These are phyloP conservation scores for Erythrocercus mccallii DNA, from an alignment of 2,113 vertebrate genomes.

Conservation along the genomic window DNA sequence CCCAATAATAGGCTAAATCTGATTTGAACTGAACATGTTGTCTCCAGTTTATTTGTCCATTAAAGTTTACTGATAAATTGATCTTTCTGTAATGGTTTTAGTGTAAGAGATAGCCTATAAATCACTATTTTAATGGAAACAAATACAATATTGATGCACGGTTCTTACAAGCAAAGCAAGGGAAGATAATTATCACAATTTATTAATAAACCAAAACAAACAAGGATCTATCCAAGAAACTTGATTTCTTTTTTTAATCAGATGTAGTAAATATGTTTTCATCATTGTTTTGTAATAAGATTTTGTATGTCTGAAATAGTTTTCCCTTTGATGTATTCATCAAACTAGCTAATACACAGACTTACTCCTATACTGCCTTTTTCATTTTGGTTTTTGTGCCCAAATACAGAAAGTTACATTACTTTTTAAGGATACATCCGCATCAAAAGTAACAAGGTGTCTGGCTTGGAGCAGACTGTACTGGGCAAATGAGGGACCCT, in stretches of 20 bases:
- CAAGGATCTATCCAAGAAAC: not conserved
- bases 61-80: slow-evolving; percentile 47
- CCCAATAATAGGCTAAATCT: slow-evolving; percentile 11
- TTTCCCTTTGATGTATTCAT: not conserved
- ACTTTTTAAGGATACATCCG: not conserved
- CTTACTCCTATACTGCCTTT: not conserved
- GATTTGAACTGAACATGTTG: slow-evolving; percentile 44
- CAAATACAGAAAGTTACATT: not conserved
- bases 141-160: slow-evolving; percentile 18
- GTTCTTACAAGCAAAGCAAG: not conserved
- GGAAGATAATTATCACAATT: not conserved
- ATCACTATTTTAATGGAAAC: slow-evolving; percentile 31
- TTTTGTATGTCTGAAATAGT: slow-evolving; percentile 32
- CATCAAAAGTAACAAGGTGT: not conserved
- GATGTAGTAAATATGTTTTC: not conserved
- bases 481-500: not conserved
- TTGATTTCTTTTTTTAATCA: slow-evolving; percentile 11
- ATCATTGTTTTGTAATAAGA: slow-evolving; percentile 9
- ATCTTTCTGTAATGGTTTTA: slow-evolving; percentile 37
- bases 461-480: not conserved
- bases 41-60: slow-evolving; percentile 49
- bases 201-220: slow-evolving; percentile 40
- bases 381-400: not conserved
- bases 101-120: slow-evolving; percentile 1
- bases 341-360: not conserved